Percentiles rank a stretch among this genome's conserved stretches.
Conservation (phyloP, 1,140 invertebrate species). For the Drosophila grimshawi region DNA sequence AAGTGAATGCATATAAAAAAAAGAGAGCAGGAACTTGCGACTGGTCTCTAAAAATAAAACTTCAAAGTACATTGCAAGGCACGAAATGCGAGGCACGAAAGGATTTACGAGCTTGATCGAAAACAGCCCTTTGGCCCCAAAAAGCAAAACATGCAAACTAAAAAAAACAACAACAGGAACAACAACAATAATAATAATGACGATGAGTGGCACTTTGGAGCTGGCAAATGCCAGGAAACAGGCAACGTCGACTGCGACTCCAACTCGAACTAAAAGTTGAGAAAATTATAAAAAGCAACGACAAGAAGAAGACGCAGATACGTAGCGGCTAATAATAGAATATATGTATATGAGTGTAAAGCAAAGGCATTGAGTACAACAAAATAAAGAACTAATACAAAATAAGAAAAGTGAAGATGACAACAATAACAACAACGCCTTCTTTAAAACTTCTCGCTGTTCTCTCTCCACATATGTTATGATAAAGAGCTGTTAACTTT, state of each 20-base stretch:
- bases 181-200: slow-evolving; percentile 47
- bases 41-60: slow-evolving; percentile 64
- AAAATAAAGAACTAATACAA: slow-evolving; percentile 25
- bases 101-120: slow-evolving; percentile 81
- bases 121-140: slow-evolving; percentile 61
- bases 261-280: slow-evolving; percentile 46
- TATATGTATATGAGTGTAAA: slow-evolving; percentile 47
- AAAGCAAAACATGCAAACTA: slow-evolving; percentile 47
- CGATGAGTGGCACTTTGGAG: slow-evolving; percentile 53
- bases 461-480: background rate
- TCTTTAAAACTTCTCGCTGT: slow-evolving; percentile 13
- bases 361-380: slow-evolving; percentile 32
- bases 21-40: background rate
- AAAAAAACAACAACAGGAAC: slow-evolving; percentile 33
- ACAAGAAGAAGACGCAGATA: slow-evolving; percentile 27
- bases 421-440: slow-evolving; percentile 44
- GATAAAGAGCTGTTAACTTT: background rate
- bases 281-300: slow-evolving; percentile 52
- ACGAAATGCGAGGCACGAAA: slow-evolving; percentile 68
- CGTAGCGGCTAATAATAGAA: slow-evolving; percentile 54
- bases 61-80: slow-evolving; percentile 62
- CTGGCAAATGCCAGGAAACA: slow-evolving; percentile 44
- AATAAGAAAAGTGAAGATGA: slow-evolving; percentile 50
- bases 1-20: slow-evolving; percentile 5
- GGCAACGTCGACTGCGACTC: slow-evolving; percentile 16